Evolutionary conservation across 2,888 invertebrate species (phyloP), one percentile per base, ranked within the genome.

Genomic region (Acanthococcus lagerstroemiae): DNA sequence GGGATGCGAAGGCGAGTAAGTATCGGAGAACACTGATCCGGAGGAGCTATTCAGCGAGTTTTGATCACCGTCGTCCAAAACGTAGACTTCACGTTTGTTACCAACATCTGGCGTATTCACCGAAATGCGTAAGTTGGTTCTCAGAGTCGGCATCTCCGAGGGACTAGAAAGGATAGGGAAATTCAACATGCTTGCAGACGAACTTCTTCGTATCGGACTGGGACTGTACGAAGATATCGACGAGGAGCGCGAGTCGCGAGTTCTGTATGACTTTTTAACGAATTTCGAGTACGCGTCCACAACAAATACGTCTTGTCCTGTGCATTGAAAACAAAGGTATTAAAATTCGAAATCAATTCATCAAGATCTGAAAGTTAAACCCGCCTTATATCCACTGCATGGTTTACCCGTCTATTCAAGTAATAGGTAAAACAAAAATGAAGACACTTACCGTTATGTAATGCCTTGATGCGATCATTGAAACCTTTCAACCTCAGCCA

Each of bases 221-320:
- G 56, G 19, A 2, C 5, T 22, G 22, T n/a, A 57, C 44, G 57
- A 44, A n/a, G 27, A 26, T 22, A 26, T 9, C 21, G 19, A 37
- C 6, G 56, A 56, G 37, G 4, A 21, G 15, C 56, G 56, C 9
- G 55, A 55, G 19, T 37, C n/a, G 37, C 12, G n/a, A 9, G n/a
- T 2, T 2, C 37, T 37, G 37, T 1, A 27, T 5, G 46, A 4
- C 46, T 26, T 25, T 52, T 52, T 52, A 27, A 61, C 21, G 50
- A 61, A 61, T 4, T 52, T 52, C 25, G 61, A 0, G 19, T 61
- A 61, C 7, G 52, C 37, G 21, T 61, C 61, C n/a, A 61, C 27
- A 1, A 61, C 61, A 52, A 24, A 24, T 19, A 52, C 25, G 30
- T 37, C 26, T 27, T 30, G 12, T 26, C 25, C 48, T 46, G n/a